Conservation (phyloP, 2,888 invertebrate species). For the Portevinia maculata region DNA sequence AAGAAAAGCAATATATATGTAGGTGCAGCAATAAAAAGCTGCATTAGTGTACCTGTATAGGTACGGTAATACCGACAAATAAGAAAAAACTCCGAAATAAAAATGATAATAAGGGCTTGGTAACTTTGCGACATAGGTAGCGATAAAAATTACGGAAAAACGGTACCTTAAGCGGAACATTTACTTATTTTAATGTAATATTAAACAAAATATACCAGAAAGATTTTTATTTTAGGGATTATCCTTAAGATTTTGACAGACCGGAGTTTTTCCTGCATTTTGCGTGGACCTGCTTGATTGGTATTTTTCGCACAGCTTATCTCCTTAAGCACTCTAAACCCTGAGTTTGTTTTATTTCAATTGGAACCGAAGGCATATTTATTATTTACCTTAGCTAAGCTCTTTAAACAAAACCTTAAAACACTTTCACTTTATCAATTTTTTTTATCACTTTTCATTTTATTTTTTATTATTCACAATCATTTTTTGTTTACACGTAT, state of each 20-base stretch:
- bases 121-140: conserved; percentile 8
- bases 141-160: conserved; percentile 9
- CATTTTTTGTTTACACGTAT: background rate
- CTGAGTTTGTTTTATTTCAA: too few species aligned
- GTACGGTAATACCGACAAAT: background rate
- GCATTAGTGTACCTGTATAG: background rate
- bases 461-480: background rate
- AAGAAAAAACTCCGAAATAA: conserved; percentile 32
- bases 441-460: background rate
- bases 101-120: conserved; percentile 19
- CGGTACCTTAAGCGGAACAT: background rate
- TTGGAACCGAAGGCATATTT: background rate
- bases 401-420: background rate
- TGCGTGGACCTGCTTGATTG: background rate
- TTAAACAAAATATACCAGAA: conserved; percentile 4
- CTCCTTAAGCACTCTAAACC: conserved; percentile 34
- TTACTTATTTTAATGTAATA: conserved; percentile 12
- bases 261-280: background rate
- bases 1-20: background rate
- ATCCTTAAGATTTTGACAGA: conserved; percentile 12
- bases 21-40: background rate
- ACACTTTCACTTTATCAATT: conserved; percentile 19
- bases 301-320: conserved; percentile 1
- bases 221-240: conserved; percentile 9
- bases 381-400: background rate